Conservation (phyloP, 2,888 invertebrate species). For the Xiphydria camelus region DNA sequence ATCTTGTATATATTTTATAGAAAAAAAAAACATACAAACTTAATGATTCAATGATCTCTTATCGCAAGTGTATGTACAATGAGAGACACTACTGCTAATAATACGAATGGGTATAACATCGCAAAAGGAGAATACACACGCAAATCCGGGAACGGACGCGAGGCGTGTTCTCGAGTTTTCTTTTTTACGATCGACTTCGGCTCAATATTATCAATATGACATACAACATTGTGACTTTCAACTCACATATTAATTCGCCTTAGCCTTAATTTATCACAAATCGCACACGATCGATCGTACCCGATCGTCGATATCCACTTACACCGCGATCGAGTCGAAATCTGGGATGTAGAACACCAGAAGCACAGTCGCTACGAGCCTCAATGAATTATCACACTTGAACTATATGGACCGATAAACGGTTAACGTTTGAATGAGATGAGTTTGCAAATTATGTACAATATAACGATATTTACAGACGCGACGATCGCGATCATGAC, state of each 20-base stretch:
- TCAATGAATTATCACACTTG: slow-evolving; percentile 3
- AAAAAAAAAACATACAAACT: no score
- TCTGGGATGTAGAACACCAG: no score
- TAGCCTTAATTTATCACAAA: slow-evolving; percentile 13
- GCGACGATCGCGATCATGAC: no score
- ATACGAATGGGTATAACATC: slow-evolving; percentile 19
- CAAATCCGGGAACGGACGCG: no score
- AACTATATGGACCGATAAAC: no score
- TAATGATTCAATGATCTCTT: no score
- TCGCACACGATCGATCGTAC: slow-evolving; percentile 1
- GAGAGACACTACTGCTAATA: slow-evolving; percentile 12
- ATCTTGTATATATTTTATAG: no score
- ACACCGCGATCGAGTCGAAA: no score
- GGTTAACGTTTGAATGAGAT: background rate
- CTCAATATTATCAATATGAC: slow-evolving; percentile 18
- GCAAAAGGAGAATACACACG: background rate
- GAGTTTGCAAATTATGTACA: slow-evolving; percentile 2
- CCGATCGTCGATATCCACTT: no score
- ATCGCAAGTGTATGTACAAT: slow-evolving; percentile 10
- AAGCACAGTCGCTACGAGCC: background rate
- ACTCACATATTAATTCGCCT: slow-evolving; percentile 10
- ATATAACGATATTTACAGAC: slow-evolving; percentile 1
- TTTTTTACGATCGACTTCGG: background rate
- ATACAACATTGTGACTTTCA: slow-evolving; percentile 16
- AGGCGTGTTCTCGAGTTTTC: no score